These are phyloP conservation scores for Barypeithes pellucidus DNA, from an alignment of 2,888 invertebrate species.

Conservation along the genomic window DNA sequence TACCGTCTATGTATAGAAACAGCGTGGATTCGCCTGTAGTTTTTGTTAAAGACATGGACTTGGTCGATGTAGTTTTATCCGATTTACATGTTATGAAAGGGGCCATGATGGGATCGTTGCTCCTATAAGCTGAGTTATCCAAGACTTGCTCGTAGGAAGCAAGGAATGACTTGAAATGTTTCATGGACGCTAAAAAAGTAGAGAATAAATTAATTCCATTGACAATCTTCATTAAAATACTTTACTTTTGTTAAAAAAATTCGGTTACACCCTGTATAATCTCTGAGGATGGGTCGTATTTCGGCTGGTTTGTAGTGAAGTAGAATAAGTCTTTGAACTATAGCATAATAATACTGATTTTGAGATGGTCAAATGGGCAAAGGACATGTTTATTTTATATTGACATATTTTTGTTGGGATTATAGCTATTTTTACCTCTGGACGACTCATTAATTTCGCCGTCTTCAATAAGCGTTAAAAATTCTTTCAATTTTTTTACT, in stretches of 20 bases:
- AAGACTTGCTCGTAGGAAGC: background rate
- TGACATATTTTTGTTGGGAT: too few species aligned
- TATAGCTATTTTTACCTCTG: background rate
- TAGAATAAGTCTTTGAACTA: too few species aligned
- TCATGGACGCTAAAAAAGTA: background rate
- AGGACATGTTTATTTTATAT: too few species aligned
- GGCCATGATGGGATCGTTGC: background rate
- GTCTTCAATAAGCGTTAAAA: background rate
- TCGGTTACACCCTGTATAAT: too few species aligned
- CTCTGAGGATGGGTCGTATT: too few species aligned
- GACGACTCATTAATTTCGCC: background rate
- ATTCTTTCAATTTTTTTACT: conserved; percentile 11
- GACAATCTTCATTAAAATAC: too few species aligned
- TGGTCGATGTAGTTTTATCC: background rate
- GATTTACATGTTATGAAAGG: background rate
- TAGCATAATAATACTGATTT: too few species aligned
- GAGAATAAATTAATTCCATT: background rate
- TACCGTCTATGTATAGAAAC: conserved; percentile 1
- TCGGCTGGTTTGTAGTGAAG: too few species aligned
- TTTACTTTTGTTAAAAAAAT: too few species aligned
- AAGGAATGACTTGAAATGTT: conserved; percentile 3
- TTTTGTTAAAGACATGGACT: background rate
- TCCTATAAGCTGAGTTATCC: background rate
- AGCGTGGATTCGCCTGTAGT: background rate
- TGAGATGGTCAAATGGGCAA: too few species aligned